Conservation (phyloP, 1,140 invertebrate genomes). For the Drosophila hydei region DNA sequence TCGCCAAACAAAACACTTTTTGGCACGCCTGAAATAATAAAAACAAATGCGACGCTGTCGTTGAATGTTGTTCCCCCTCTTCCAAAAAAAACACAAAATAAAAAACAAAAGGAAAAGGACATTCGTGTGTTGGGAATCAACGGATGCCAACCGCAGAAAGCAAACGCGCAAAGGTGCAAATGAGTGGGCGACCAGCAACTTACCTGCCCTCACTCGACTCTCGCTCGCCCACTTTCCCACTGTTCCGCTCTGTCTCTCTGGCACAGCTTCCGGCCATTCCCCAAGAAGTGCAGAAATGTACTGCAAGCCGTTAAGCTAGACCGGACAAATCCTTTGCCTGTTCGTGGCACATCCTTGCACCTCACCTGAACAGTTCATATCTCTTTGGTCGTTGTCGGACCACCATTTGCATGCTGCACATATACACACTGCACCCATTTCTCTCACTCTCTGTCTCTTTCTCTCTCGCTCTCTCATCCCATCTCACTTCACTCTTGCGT, state of each 20-base stretch:
- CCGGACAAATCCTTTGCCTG: slow-evolving; percentile 17
- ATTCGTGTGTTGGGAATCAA: slow-evolving; percentile 65
- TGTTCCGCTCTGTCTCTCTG: neutral
- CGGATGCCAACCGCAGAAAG: slow-evolving; percentile 58
- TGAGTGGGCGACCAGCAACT: slow-evolving; percentile 50
- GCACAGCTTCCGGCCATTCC: neutral
- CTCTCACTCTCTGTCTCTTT: neutral
- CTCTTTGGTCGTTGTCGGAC: slow-evolving; percentile 36
- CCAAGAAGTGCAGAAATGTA: slow-evolving; percentile 14
- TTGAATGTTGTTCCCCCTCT: slow-evolving; percentile 9
- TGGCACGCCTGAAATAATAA: slow-evolving; percentile 81
- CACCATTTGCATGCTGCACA: slow-evolving; percentile 73
- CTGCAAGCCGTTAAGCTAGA: slow-evolving; percentile 20
- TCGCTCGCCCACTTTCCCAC: neutral
- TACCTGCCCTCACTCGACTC: neutral
- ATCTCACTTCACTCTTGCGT: neutral
- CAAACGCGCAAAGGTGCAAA: slow-evolving; percentile 77
- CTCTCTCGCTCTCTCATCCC: slow-evolving; percentile 1
- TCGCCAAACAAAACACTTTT: slow-evolving; percentile 67
- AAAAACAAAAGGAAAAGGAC: slow-evolving; percentile 56
- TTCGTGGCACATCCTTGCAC: slow-evolving; percentile 16
- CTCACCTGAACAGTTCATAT: slow-evolving; percentile 63
- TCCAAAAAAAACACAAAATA: neutral
- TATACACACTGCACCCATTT: slow-evolving; percentile 22
- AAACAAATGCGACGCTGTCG: slow-evolving; percentile 66